Evolutionary conservation across 2,113 vertebrate genomes (phyloP).

Genomic region (Chiloscyllium plagiosum): DNA sequence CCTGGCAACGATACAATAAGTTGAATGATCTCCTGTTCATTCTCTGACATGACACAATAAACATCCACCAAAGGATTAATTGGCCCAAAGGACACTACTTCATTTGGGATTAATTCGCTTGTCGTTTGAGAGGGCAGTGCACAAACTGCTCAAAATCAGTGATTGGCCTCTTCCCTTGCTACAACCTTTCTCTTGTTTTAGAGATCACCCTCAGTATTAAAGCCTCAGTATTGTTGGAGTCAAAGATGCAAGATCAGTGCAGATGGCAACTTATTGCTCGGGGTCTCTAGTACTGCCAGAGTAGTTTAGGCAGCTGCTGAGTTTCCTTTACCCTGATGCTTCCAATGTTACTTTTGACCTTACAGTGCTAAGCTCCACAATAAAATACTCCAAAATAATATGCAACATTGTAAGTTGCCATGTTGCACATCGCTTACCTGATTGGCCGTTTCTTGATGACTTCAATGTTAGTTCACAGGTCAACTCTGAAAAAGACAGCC

Average conservation of each 20-base stretch:
- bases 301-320: neutral
- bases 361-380: neutral
- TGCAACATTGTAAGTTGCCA: neutral
- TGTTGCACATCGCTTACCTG: conserved; percentile 49
- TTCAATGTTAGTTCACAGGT: conserved; percentile 58
- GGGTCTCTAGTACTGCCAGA: neutral
- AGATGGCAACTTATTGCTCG: neutral
- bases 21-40: neutral
- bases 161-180: neutral
- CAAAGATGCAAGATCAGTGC: neutral
- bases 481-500: conserved; percentile 52
- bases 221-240: neutral
- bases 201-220: neutral
- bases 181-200: no score
- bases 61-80: neutral
- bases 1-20: neutral
- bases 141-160: neutral
- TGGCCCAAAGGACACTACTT: neutral
- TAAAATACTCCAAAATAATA: neutral
- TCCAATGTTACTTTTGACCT: neutral
- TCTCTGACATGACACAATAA: neutral
- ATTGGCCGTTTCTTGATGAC: conserved; percentile 54
- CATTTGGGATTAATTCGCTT: neutral
- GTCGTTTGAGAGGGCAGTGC: neutral
- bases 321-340: neutral